phyloP scores from a whole-genome alignment of 2,797 vertebrate genomes.

The Enteromius thamalakanensis region DNA sequence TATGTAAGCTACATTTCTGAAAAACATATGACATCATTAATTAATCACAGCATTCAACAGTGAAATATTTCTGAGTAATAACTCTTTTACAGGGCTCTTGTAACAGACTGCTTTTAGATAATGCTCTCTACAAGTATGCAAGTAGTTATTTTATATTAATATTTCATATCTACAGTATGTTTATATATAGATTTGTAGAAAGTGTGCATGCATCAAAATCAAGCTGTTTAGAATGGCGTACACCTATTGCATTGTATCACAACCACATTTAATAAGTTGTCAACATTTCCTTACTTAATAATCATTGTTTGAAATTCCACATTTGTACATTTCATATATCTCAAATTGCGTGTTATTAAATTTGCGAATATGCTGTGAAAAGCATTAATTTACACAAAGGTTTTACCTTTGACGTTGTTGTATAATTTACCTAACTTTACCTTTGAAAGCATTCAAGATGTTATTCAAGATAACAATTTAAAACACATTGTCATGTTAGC shows the following conservation, averaged over 20 bases:
- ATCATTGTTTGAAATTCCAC: neutral
- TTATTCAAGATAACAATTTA: too few species aligned
- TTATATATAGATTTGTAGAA: neutral
- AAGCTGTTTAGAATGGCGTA: neutral
- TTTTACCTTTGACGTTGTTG: neutral
- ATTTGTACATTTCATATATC: neutral
- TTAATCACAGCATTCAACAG: neutral
- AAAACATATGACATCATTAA: neutral
- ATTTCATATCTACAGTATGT: neutral
- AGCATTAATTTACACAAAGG: neutral
- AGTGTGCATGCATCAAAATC: neutral
- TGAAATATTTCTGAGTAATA: neutral
- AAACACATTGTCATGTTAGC: too few species aligned
- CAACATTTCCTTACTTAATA: slow-evolving; percentile 5
- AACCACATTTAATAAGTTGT: neutral
- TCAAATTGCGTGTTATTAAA: neutral
- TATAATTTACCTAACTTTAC: too few species aligned
- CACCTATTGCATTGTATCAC: neutral
- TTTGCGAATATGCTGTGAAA: neutral
- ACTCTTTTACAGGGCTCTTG: neutral
- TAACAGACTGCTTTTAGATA: neutral
- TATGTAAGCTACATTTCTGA: neutral
- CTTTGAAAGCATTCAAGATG: too few species aligned
- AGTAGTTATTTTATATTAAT: neutral
- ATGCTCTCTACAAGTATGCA: neutral